phyloP scores from a whole-genome alignment of 2,113 vertebrate genomes.

The cattle (Bos taurus) region DNA sequence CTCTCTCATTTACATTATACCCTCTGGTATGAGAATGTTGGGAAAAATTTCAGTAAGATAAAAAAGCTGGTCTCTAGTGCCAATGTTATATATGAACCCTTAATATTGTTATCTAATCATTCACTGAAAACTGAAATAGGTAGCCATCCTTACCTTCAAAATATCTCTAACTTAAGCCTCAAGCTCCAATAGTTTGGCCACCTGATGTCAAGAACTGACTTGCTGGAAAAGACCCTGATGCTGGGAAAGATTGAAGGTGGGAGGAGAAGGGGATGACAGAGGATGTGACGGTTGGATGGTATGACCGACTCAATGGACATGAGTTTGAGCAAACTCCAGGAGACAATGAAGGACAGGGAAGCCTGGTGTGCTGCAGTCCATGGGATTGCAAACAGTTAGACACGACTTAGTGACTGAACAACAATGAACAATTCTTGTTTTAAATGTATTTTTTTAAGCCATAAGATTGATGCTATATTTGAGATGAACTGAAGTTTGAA shows the following conservation, averaged over 20 bases:
- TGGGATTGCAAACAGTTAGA: not conserved
- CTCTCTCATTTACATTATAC: not conserved
- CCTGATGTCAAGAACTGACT: not conserved
- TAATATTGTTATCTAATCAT: no score
- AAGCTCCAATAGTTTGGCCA: not conserved
- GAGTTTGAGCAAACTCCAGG: not conserved
- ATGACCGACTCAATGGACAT: not conserved
- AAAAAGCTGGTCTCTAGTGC: not conserved
- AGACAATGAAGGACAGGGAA: not conserved
- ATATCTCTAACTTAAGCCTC: not conserved
- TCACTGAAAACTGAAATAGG: not conserved
- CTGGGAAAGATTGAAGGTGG: not conserved
- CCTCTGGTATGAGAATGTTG: no score
- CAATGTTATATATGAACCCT: not conserved
- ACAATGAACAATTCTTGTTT: not conserved
- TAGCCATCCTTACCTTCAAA: not conserved
- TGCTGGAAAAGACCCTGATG: not conserved
- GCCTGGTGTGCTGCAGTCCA: not conserved
- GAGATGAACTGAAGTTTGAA: not conserved
- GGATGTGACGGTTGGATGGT: not conserved
- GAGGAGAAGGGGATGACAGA: not conserved
- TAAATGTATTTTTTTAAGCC: not conserved
- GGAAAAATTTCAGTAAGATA: not conserved
- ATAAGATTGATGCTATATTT: not conserved
- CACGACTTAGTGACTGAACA: not conserved